Evolutionary conservation across 2,113 vertebrate genomes (phyloP).

Genomic region (Albula glossodonta): DNA sequence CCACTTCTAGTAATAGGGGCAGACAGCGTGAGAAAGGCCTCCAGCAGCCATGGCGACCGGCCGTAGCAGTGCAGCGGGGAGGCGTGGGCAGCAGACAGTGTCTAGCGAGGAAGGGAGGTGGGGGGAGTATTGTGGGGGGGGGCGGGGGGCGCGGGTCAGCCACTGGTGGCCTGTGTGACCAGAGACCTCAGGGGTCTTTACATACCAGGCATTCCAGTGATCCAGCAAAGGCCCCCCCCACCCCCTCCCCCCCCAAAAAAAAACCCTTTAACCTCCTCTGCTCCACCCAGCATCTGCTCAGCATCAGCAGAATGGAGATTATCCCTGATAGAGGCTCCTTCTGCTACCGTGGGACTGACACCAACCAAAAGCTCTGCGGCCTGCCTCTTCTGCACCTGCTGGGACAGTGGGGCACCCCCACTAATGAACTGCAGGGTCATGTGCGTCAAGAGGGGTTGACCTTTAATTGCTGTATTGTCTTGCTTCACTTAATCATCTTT

Average conservation of each 20-base stretch:
- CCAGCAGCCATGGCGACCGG: background rate
- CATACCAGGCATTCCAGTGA: conserved; percentile 9
- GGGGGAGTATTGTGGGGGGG: background rate
- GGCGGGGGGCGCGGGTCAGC: background rate
- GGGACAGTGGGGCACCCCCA: background rate
- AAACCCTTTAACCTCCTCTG: background rate
- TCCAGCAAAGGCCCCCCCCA: background rate
- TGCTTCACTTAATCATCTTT: too few relatives aligned
- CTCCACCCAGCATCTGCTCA: conserved; percentile 11
- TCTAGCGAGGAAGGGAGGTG: background rate
- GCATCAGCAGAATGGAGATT: conserved; percentile 34
- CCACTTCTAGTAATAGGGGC: background rate
- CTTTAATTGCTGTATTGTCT: too few relatives aligned
- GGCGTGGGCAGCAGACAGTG: background rate
- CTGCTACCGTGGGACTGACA: conserved; percentile 18
- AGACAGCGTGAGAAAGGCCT: background rate
- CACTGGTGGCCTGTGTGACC: background rate
- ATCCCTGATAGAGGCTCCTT: conserved; percentile 12
- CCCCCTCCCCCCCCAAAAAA: background rate
- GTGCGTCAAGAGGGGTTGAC: too few relatives aligned
- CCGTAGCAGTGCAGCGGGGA: background rate
- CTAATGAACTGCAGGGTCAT: background rate
- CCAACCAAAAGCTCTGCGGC: background rate
- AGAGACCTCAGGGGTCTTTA: background rate
- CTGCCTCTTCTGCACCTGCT: background rate